Evolutionary conservation across 1,140 invertebrate genomes (phyloP).

Genomic region (Bombus soroeensis): DNA sequence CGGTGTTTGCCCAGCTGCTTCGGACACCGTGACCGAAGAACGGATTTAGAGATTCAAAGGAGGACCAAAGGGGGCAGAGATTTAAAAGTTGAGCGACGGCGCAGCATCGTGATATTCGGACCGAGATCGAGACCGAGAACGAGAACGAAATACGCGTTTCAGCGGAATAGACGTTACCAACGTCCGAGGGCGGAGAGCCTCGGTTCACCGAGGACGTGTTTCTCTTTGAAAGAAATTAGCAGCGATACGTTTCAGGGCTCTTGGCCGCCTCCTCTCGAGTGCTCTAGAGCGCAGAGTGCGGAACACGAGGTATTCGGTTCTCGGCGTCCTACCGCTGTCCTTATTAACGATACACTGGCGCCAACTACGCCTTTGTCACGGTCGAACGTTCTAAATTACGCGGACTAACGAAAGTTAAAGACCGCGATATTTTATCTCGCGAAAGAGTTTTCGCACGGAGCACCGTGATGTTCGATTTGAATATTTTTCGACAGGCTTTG

Average conservation of each 20-base stretch:
- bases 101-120: background rate
- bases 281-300: conserved; percentile 27
- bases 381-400: conserved; percentile 1
- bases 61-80: too few species aligned
- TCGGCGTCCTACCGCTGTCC: background rate
- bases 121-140: background rate
- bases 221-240: conserved; percentile 54
- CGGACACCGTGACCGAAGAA: background rate
- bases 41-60: background rate
- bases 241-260: conserved; percentile 46
- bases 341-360: conserved; percentile 35
- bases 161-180: conserved; percentile 6
- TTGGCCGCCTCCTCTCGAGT: conserved; percentile 52
- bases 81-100: background rate
- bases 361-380: conserved; percentile 26
- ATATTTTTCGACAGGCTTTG: background rate
- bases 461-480: background rate
- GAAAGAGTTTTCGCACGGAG: background rate
- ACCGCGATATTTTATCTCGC: background rate
- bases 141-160: conserved; percentile 16
- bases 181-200: background rate
- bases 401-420: background rate
- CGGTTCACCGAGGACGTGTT: conserved; percentile 33
- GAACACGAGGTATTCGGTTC: conserved; percentile 26
- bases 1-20: background rate